These are phyloP conservation scores for Rhinolophus ferrumequinum DNA, from an alignment of 2,113 vertebrate genomes.

Conservation along the genomic window DNA sequence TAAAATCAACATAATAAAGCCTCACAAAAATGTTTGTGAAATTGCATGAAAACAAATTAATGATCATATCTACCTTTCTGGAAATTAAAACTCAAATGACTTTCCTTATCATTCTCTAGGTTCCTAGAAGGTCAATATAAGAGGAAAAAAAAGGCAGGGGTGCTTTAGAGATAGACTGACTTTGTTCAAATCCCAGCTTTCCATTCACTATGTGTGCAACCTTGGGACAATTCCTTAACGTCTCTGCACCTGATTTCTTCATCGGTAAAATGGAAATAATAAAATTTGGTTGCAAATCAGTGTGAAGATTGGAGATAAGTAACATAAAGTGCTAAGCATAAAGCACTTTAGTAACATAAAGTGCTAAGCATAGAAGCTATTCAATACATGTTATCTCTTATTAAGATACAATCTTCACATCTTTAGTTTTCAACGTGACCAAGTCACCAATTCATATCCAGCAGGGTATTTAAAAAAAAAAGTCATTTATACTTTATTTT, in stretches of 20 bases:
- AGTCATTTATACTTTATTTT: not conserved
- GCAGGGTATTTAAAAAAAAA: not conserved
- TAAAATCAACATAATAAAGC: not conserved
- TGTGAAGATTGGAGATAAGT: not conserved
- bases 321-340: not conserved
- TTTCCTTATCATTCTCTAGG: not conserved
- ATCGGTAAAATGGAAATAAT: not conserved
- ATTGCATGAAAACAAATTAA: not conserved
- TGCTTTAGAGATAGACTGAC: not conserved
- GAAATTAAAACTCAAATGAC: constrained; percentile 1
- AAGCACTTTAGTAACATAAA: not conserved
- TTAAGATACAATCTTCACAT: not conserved
- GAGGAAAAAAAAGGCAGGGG: not conserved
- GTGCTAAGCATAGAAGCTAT: not conserved
- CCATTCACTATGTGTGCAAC: not conserved
- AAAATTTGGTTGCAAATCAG: not conserved
- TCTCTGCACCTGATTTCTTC: not conserved
- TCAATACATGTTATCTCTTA: not conserved
- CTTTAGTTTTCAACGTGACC: not conserved
- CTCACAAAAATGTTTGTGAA: not conserved
- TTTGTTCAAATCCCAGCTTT: not conserved
- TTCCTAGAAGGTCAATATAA: not conserved
- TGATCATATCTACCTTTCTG: not conserved
- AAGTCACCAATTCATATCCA: not conserved
- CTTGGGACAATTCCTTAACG: not conserved